phyloP scores from a whole-genome alignment of 2,797 vertebrate species.

The Chrosomus eos region DNA sequence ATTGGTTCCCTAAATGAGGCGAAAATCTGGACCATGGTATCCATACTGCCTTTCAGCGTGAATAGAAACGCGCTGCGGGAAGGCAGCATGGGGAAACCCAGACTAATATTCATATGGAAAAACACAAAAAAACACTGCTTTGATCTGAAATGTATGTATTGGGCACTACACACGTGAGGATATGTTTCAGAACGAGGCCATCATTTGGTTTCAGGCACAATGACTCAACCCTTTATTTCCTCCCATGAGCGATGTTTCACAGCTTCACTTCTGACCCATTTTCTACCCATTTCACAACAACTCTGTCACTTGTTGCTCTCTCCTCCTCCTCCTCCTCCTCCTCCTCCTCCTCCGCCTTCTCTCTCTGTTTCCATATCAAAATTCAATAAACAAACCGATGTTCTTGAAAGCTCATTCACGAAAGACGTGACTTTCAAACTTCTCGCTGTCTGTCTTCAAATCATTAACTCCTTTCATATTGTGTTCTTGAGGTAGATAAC shows the following conservation, averaged over 20 bases:
- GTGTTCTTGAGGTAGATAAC: constrained; percentile 65
- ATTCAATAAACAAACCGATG: constrained; percentile 35
- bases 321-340: not conserved
- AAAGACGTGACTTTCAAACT: constrained; percentile 22
- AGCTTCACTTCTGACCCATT: constrained; percentile 50
- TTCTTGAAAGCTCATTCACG: constrained; percentile 22
- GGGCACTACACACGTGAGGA: not conserved
- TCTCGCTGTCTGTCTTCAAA: not conserved
- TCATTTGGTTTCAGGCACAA: constrained; percentile 34
- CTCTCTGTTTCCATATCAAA: not conserved
- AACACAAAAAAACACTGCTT: not conserved
- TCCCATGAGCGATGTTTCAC: constrained; percentile 37
- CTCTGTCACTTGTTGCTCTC: not conserved
- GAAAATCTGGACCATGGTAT: no score
- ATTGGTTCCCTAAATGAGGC: no score
- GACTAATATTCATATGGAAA: not conserved
- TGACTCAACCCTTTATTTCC: constrained; percentile 38
- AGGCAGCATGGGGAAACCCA: no score
- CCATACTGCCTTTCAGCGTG: no score
- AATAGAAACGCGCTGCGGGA: no score
- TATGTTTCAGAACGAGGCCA: constrained; percentile 32
- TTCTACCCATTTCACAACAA: constrained; percentile 18
- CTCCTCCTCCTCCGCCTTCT: not conserved
- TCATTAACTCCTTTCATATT: not conserved
- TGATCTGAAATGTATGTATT: not conserved